Base-by-base conservation (phyloP, 2,113 vertebrate genomes). In the Neomonachus schauinslandi region DNA sequence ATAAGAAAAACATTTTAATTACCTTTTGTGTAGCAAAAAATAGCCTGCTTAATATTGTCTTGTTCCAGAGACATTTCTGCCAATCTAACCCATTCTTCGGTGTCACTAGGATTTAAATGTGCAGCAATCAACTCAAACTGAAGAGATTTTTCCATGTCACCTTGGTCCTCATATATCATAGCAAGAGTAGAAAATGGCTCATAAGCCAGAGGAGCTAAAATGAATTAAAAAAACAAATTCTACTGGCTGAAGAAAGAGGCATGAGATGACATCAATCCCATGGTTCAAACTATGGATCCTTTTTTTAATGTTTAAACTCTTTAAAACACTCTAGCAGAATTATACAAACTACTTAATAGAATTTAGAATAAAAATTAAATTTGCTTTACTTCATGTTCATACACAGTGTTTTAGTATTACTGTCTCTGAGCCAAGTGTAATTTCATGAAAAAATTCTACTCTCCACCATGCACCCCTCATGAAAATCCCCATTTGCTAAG, bases 1-100 rank as follows among this genome's bases (percentile, higher is more conserved):
- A 36, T 22, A 7, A 79, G 33, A 89, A 65, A 95, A 88, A 85
- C 46, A 63, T 36, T 49, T 92, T 49, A 91, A 90, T 97, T 97
- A 99, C 99, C 99, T 99, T 99, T 99, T 7, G 99, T 99, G 98
- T 99, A 99, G 98, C 99, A 99, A 98, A 99, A 99, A 89, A 99
- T 99, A 96, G 99, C 99, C 98, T 99, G 99, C 36, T 99, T 99
- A 97, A 99, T 99, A 97, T 99, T 99, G 98, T 99, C 99, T 98
- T 99, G 99, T 96, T 99, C 99, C 98, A 99, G 98, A 4, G 99
- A 99, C 99, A 99, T 99, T 97, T 99, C 99, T 10, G 99, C 99
- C 97, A 99, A 98, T 82, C 99, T 98, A 94, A 99, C 99, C 99
- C 99, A 99, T 95, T 99, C 99, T 95, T 99, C 99, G 0, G 99